Evolutionary conservation across 2,113 vertebrate genomes (phyloP).

Genomic region (Amphiprion percula): DNA sequence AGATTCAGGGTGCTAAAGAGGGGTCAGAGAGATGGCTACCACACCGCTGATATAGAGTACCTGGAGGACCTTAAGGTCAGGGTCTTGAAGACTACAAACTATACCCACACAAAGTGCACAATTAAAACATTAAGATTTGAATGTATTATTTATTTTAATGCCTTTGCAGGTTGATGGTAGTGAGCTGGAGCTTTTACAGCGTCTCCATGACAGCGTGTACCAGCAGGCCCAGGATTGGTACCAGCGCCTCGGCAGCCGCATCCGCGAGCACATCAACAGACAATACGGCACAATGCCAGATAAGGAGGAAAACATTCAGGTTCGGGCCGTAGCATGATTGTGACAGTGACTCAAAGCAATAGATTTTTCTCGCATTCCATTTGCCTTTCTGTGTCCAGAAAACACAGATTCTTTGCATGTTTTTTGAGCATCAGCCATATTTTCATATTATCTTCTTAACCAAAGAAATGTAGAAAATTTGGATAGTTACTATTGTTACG

Average conservation of each 20-base stretch:
- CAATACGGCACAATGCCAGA: slow-evolving; percentile 88
- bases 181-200: slow-evolving; percentile 86
- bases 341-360: neutral
- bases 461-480: neutral
- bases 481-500: no score
- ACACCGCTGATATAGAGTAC: slow-evolving; percentile 91
- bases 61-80: slow-evolving; percentile 89
- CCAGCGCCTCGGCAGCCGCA: slow-evolving; percentile 81
- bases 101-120: neutral
- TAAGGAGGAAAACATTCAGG: slow-evolving; percentile 91
- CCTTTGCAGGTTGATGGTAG: slow-evolving; percentile 83
- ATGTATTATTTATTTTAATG: neutral
- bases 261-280: slow-evolving; percentile 84
- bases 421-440: no score
- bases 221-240: slow-evolving; percentile 88
- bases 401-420: neutral
- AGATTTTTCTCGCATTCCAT: neutral
- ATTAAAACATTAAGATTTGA: neutral
- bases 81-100: neutral
- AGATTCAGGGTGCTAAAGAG: slow-evolving; percentile 89
- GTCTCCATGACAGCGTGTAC: slow-evolving; percentile 90
- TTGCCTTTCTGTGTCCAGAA: neutral
- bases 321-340: slow-evolving; percentile 45
- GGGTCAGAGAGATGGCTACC: slow-evolving; percentile 90
- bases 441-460: neutral